Percentiles rank a stretch among this genome's conserved stretches.
These are phyloP conservation scores for Vireo griseus DNA, from an alignment of 2,797 vertebrate genomes.

Conservation along the genomic window DNA sequence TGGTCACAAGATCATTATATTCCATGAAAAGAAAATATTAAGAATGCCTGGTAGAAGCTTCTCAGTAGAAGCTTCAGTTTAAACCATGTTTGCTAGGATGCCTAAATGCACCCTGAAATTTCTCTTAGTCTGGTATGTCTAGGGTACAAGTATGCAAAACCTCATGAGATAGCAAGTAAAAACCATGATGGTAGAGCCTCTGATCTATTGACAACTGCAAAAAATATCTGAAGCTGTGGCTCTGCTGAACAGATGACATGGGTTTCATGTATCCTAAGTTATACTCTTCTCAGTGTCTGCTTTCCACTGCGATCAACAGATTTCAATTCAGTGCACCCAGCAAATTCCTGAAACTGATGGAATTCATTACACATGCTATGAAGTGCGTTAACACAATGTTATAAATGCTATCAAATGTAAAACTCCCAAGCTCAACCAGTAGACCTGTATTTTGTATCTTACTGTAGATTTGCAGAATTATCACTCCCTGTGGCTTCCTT, in stretches of 20 bases:
- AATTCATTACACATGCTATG: not conserved
- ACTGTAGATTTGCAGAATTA: not conserved
- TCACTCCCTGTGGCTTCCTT: not conserved
- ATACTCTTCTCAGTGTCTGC: not conserved
- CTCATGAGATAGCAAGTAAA: not conserved
- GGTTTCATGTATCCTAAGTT: slow-evolving; percentile 19
- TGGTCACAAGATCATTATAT: not conserved
- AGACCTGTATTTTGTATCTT: not conserved
- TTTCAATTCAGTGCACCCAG: not conserved
- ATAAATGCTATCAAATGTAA: not conserved
- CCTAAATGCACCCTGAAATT: not conserved
- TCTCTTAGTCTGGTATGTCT: not conserved
- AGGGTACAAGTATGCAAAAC: not conserved
- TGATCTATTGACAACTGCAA: not conserved
- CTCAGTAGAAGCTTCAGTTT: not conserved
- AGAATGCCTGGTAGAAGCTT: not conserved
- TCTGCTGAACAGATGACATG: slow-evolving; percentile 17
- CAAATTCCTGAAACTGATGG: slow-evolving; percentile 27
- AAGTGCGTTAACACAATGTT: not conserved
- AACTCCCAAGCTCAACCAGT: not conserved
- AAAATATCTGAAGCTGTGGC: not conserved
- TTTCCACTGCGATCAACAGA: slow-evolving; percentile 8
- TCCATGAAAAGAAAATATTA: not conserved
- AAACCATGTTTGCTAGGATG: not conserved
- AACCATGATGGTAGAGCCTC: not conserved